phyloP scores from a whole-genome alignment of 2,888 invertebrate species.

The Drepana falcataria region DNA sequence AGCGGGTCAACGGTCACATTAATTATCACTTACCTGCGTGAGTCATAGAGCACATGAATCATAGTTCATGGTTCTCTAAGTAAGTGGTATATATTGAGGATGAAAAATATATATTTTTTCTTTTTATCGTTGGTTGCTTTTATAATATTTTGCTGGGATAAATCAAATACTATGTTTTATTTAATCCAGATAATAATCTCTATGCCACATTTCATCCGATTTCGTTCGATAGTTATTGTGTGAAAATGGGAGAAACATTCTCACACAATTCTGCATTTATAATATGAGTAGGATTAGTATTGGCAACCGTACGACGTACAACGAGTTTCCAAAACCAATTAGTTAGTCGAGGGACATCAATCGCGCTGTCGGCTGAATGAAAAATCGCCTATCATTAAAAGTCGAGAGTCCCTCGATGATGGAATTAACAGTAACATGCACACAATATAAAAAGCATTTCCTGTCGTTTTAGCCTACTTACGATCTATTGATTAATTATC shows the following conservation, averaged over 20 bases:
- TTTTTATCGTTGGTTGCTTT: no score
- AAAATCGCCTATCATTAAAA: slow-evolving; percentile 15
- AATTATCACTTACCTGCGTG: not conserved
- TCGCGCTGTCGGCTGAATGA: slow-evolving; percentile 5
- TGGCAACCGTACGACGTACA: not conserved
- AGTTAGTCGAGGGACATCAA: not conserved
- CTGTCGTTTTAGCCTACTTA: not conserved
- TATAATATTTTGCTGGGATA: no score
- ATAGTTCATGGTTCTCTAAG: not conserved
- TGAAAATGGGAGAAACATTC: no score
- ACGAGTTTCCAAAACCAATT: not conserved
- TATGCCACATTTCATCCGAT: no score
- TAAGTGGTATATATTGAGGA: no score
- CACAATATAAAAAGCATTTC: not conserved
- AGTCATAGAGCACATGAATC: not conserved
- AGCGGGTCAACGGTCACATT: not conserved
- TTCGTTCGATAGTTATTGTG: no score
- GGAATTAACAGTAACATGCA: not conserved
- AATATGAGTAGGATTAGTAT: not conserved
- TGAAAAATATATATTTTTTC: no score
- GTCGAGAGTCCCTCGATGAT: not conserved
- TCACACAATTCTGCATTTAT: no score
- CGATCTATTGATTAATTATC: no score
- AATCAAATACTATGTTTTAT: no score
- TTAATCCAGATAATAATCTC: no score